A percentile compares a stretch with the other conserved stretches of the same genome.
These are phyloP conservation scores for Psophia crepitans DNA, from an alignment of 2,113 vertebrate species.

Conservation along the genomic window DNA sequence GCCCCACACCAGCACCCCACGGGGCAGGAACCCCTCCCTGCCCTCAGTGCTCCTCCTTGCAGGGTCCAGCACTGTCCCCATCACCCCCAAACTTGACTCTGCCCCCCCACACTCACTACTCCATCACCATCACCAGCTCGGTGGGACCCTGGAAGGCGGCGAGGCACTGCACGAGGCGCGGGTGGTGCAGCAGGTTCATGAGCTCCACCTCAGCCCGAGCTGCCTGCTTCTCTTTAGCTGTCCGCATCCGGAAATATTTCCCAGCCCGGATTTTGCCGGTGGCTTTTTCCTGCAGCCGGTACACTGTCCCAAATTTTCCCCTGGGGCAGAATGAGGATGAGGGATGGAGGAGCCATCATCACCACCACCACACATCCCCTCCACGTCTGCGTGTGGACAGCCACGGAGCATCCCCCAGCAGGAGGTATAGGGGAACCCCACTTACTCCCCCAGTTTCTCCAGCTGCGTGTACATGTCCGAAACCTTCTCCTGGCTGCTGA, in stretches of 20 bases:
- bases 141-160: conserved; percentile 76
- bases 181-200: conserved; percentile 85
- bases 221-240: conserved; percentile 64
- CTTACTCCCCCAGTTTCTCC: conserved; percentile 87
- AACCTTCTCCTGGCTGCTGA: conserved; percentile 73
- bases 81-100: background rate
- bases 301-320: conserved; percentile 84
- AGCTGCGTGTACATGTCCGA: conserved; percentile 76
- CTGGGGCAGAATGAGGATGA: conserved; percentile 25
- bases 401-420: fast-evolving
- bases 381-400: fast-evolving
- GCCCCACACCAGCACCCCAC: fast-evolving
- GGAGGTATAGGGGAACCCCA: fast-evolving
- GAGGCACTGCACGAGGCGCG: conserved; percentile 81
- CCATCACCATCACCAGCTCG: conserved; percentile 84
- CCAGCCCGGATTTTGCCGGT: conserved; percentile 76
- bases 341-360: background rate
- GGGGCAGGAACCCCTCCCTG: background rate
- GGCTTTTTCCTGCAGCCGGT: conserved; percentile 78
- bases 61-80: background rate
- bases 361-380: background rate
- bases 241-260: conserved; percentile 79
- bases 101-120: conserved; percentile 78
- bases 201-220: conserved; percentile 80
- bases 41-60: fast-evolving